These are phyloP conservation scores for Octomys mimax DNA, from an alignment of 2,797 vertebrate species.

Conservation along the genomic window DNA sequence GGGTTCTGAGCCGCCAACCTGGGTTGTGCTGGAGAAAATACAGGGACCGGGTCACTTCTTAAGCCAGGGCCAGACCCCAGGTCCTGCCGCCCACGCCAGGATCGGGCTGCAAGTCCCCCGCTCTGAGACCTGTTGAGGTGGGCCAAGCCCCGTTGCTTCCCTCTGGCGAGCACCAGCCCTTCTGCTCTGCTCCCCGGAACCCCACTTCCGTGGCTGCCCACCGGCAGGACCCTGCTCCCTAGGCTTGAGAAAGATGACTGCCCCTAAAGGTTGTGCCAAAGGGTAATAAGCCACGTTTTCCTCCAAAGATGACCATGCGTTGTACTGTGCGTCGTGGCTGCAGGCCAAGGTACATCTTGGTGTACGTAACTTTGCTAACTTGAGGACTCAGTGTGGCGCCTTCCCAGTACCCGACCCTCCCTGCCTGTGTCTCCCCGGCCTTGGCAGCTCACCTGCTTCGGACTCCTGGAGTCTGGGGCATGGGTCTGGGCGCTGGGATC, in stretches of 20 bases:
- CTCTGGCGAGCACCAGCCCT: neutral
- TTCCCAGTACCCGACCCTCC: neutral
- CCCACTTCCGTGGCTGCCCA: neutral
- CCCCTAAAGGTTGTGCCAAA: neutral
- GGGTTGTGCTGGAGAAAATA: neutral
- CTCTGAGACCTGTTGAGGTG: slow-evolving; percentile 59
- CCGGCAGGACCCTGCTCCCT: neutral
- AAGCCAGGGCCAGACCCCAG: neutral
- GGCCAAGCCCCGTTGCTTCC: neutral
- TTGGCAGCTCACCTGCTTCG: rapidly evolving
- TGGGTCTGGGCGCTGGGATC: neutral
- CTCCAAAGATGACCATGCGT: neutral
- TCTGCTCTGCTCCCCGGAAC: neutral
- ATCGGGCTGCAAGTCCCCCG: neutral
- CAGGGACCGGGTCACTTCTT: neutral
- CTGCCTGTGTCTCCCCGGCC: neutral
- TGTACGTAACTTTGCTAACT: slow-evolving; percentile 85
- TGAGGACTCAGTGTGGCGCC: slow-evolving; percentile 36
- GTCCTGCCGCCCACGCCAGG: neutral
- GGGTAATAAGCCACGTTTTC: neutral
- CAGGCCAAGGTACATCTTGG: neutral
- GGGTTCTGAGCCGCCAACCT: neutral
- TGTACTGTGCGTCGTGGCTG: neutral
- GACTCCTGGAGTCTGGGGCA: neutral
- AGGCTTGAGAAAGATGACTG: neutral